These are phyloP conservation scores for Operophtera brumata DNA, from an alignment of 2,888 invertebrate genomes.

Conservation along the genomic window DNA sequence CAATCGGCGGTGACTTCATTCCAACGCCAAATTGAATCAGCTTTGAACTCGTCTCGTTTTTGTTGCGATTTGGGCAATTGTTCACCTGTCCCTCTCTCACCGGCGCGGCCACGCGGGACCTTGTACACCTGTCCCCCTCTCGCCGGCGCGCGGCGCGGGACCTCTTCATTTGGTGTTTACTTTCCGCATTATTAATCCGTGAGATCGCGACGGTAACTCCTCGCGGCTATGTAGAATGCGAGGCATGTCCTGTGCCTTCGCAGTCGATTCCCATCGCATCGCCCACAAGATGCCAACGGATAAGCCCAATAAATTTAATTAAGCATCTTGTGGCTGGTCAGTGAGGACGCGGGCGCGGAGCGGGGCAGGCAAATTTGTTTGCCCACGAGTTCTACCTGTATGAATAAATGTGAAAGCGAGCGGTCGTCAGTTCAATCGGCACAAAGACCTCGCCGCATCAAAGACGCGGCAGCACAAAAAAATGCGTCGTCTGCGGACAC, in stretches of 20 bases:
- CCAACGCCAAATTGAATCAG: conserved; percentile 38
- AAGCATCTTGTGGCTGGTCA: conserved; percentile 52
- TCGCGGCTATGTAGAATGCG: conserved; percentile 61
- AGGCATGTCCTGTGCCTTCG: conserved; percentile 58
- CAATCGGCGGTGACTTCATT: conserved; percentile 26
- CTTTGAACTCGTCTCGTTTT: conserved; percentile 49
- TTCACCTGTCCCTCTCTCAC: conserved; percentile 37
- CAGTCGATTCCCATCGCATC: conserved; percentile 64
- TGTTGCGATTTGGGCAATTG: conserved; percentile 51
- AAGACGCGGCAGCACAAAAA: conserved; percentile 38
- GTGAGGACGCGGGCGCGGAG: conserved; percentile 29
- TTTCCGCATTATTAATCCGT: conserved; percentile 41
- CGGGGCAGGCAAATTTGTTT: conserved; percentile 65
- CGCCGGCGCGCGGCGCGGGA: conserved; percentile 19
- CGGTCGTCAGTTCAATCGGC: conserved; percentile 31
- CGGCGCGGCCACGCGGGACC: neutral
- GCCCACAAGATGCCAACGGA: conserved; percentile 62
- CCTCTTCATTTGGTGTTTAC: conserved; percentile 46
- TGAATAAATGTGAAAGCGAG: conserved; percentile 61
- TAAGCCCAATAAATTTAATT: conserved; percentile 75
- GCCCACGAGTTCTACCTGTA: conserved; percentile 47
- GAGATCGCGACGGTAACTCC: conserved; percentile 42
- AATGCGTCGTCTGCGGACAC: conserved; percentile 31
- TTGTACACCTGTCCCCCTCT: conserved; percentile 42
- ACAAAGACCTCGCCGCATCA: conserved; percentile 49